phyloP scores from a whole-genome alignment of 2,113 vertebrate species.

The Mobula hypostoma region DNA sequence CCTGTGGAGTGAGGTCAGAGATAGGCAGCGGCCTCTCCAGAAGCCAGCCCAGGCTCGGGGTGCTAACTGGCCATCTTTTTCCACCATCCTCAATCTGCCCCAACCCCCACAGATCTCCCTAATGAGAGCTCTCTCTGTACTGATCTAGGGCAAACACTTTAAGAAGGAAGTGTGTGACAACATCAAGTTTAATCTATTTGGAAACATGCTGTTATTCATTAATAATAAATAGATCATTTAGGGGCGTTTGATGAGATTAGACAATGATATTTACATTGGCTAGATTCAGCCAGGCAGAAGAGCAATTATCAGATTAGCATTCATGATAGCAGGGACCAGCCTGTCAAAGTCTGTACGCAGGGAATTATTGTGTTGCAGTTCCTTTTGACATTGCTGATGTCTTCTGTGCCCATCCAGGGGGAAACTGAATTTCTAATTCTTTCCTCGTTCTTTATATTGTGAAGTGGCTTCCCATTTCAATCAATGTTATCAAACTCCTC shows the following conservation, averaged over 20 bases:
- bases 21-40: no score
- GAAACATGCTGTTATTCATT: slow-evolving; percentile 8
- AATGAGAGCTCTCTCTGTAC: background rate
- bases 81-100: background rate
- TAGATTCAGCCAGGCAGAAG: background rate
- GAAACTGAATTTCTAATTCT: background rate
- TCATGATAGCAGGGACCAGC: background rate
- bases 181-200: background rate
- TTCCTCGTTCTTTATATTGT: no score
- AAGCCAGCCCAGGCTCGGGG: no score
- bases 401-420: background rate
- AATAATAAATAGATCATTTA: slow-evolving; percentile 26
- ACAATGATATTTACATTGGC: background rate
- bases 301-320: slow-evolving; percentile 17
- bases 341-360: background rate
- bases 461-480: no score
- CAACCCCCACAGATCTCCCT: background rate
- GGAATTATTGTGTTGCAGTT: background rate
- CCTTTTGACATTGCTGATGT: background rate
- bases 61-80: no score
- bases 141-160: background rate
- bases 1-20: no score
- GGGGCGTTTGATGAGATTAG: background rate
- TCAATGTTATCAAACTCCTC: no score
- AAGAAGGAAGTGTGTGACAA: background rate